Base-by-base conservation (phyloP, 2,797 vertebrate genomes). In the Danio aesculapii region DNA sequence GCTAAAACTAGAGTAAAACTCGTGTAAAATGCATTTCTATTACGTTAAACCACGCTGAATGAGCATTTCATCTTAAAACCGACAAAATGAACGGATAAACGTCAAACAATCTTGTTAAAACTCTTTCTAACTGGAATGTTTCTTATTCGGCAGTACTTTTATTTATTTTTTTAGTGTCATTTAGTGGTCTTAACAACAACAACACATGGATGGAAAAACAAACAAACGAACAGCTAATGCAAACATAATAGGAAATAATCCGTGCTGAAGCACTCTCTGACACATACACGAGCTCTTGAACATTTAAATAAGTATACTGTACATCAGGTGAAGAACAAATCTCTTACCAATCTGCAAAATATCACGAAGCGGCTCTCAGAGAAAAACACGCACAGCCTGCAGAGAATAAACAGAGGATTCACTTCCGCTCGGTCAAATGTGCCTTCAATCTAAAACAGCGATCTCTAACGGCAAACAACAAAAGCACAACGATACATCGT, bases 351-450 rank as follows among this genome's bases (percentile, higher is more conserved):
- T 49, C 30, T 30, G n/a, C 0, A 55, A 53, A n/a, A 19, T 8
- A 52, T 52, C 8, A 19, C 19, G 17, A 79, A n/a, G 2, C 2
- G 5, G 43, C 16, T 39, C 14, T 61, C 5, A 0, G 8, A 5
- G 10, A 61, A 70, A 14, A 14, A 3, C n/a, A 30, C 46, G 16
- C 66, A 16, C n/a, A 12, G 30, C 10, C 46, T 41, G 2, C 4
- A 4, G 4, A 49, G 47, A 44, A 72, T 79, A 44, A 72, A 71
- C 77, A 72, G 6, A 30, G 4, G 10, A 13, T n/a, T 13, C 7
- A 79, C 68, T 79, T 79, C 77, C 77, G 77, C 39, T 63, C 68
- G 17, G 66, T 61, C 67, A 44, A 10, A 62, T 1, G 44, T 13
- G 44, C 11, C 61, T 64, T 64, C 49, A 11, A 16, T 12, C 3